Percentiles rank a stretch among this genome's conserved stretches.
phyloP scores from a whole-genome alignment of 2,888 invertebrate genomes.

The Catocala nupta region DNA sequence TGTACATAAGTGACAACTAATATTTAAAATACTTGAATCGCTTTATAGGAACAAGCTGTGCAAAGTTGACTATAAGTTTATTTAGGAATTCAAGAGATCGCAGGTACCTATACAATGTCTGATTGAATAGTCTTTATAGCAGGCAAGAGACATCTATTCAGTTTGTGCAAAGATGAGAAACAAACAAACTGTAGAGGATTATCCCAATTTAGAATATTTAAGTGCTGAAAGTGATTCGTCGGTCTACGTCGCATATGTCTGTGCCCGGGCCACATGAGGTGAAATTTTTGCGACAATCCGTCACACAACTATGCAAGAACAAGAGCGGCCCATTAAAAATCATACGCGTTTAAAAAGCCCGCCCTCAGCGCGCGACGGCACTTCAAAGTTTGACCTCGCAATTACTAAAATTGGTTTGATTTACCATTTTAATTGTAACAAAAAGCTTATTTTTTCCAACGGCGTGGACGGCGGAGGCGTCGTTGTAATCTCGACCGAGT shows the following conservation, averaged over 20 bases:
- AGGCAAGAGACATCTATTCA: constrained; percentile 3
- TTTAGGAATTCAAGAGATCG: too few species aligned
- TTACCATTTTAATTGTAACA: constrained; percentile 87
- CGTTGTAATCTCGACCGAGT: constrained; percentile 85
- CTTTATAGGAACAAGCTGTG: too few species aligned
- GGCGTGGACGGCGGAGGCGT: constrained; percentile 69
- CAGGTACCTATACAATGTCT: too few species aligned
- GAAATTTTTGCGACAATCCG: constrained; percentile 27
- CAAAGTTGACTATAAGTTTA: too few species aligned
- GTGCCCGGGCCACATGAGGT: constrained; percentile 28
- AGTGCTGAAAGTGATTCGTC: constrained; percentile 53
- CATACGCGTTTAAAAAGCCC: constrained; percentile 75
- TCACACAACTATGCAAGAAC: constrained; percentile 57
- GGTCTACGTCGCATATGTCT: constrained; percentile 40
- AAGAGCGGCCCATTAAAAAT: constrained; percentile 71
- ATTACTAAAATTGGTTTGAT: constrained; percentile 87
- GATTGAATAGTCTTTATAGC: not conserved
- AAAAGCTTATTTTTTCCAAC: constrained; percentile 85
- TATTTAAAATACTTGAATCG: not conserved
- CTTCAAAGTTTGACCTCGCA: constrained; percentile 85
- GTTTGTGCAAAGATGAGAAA: constrained; percentile 16
- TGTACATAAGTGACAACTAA: not conserved
- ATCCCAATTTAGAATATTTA: constrained; percentile 12
- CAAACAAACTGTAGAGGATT: constrained; percentile 18
- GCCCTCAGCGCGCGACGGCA: constrained; percentile 70